Conservation (phyloP, 2,888 invertebrate genomes). For the Scrobipalpa atriplicella region DNA sequence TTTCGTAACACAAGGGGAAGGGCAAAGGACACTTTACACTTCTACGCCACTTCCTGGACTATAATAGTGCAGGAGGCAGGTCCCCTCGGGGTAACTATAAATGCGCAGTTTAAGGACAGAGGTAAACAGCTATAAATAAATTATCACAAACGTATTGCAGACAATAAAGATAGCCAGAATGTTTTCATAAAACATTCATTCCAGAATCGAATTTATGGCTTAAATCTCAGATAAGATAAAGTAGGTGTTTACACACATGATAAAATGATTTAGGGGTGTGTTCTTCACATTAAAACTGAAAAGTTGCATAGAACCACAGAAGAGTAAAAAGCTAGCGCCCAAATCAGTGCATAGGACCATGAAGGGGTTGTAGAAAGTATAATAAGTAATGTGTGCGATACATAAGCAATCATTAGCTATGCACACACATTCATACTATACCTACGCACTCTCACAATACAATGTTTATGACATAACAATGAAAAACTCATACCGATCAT, state of each 20-base stretch:
- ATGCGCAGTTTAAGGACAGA: background rate
- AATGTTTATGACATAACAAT: too few species aligned
- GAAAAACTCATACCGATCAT: conserved; percentile 10
- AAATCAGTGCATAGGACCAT: too few species aligned
- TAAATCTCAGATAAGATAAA: background rate
- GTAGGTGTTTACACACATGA: background rate
- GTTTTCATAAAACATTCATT: background rate
- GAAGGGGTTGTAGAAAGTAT: too few species aligned
- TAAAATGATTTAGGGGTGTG: too few species aligned
- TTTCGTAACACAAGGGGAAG: conserved; percentile 33
- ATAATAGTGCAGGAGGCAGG: conserved; percentile 2
- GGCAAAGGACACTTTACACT: conserved; percentile 22
- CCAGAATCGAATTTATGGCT: background rate
- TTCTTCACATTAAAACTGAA: too few species aligned
- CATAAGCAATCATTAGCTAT: too few species aligned
- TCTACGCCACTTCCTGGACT: conserved; percentile 15
- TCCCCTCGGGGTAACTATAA: background rate
- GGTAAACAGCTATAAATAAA: background rate
- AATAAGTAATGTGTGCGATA: too few species aligned
- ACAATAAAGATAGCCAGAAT: background rate
- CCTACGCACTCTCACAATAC: too few species aligned
- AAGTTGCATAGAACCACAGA: too few species aligned
- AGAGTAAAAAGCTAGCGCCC: too few species aligned
- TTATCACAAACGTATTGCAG: background rate
- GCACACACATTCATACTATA: background rate